Percentiles rank a stretch among this genome's conserved stretches.
Conservation (phyloP, 2,888 invertebrate genomes). For the Noctua fimbriata region DNA sequence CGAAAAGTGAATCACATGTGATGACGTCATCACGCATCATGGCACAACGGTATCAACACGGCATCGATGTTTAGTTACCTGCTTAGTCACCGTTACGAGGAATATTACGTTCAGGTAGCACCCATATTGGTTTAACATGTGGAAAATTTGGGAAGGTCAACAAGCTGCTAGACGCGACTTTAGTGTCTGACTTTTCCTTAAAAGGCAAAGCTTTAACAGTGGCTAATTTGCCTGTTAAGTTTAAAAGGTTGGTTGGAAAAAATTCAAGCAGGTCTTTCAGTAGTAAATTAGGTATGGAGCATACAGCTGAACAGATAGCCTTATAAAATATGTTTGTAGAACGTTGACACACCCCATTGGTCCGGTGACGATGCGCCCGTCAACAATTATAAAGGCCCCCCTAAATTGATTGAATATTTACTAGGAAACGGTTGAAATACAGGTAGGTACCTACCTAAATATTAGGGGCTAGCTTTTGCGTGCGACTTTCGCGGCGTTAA, state of each 20-base stretch:
- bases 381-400: background rate
- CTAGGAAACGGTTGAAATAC: background rate
- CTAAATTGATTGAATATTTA: slow-evolving; percentile 10
- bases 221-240: background rate
- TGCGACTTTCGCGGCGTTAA: background rate
- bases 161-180: background rate
- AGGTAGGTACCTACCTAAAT: background rate
- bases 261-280: background rate
- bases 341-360: background rate
- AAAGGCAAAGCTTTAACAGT: background rate
- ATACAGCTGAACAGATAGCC: background rate
- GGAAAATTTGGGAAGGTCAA: slow-evolving; percentile 36
- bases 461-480: background rate
- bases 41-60: slow-evolving; percentile 57
- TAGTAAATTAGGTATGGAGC: background rate
- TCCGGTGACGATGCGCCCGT: background rate
- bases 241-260: background rate
- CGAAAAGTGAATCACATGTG: slow-evolving; percentile 56
- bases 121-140: slow-evolving; percentile 20
- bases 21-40: slow-evolving; percentile 59
- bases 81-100: slow-evolving; percentile 62
- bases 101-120: slow-evolving; percentile 37
- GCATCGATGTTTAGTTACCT: slow-evolving; percentile 55
- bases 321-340: background rate
- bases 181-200: slow-evolving; percentile 12